A percentile compares a stretch with the other conserved stretches of the same genome.
Evolutionary conservation across 2,888 invertebrate species (phyloP).

Genomic region (Ectemnius continuus): DNA sequence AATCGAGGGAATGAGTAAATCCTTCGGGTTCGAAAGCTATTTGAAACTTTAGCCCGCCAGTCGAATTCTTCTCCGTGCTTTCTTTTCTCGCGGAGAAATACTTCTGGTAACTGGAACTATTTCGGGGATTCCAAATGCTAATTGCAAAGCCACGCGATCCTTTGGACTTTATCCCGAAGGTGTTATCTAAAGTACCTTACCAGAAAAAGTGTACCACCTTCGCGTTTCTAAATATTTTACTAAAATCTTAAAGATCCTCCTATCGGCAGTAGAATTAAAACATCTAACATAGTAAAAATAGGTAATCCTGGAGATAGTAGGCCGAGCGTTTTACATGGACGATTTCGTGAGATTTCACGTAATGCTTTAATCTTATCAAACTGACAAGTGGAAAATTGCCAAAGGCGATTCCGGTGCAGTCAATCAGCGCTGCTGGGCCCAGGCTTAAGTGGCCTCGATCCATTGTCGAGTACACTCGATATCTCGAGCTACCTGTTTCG

Average conservation of each 20-base stretch:
- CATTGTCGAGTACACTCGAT: not conserved
- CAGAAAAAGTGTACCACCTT: constrained; percentile 10
- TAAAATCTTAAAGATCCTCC: not conserved
- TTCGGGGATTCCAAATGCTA: constrained; percentile 40
- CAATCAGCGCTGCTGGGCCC: no score
- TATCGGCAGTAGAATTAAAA: not conserved
- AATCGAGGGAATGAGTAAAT: no score
- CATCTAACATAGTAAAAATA: no score
- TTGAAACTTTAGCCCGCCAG: not conserved
- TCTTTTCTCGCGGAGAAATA: constrained; percentile 14
- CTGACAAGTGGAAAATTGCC: no score
- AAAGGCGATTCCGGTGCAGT: no score
- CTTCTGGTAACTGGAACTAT: constrained; percentile 37
- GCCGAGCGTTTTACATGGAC: no score
- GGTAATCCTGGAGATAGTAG: no score
- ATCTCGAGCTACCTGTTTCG: not conserved
- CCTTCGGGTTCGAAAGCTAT: no score
- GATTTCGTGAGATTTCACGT: no score
- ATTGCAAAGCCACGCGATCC: constrained; percentile 21
- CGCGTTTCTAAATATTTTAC: no score
- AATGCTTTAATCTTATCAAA: no score
- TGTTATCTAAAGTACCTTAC: constrained; percentile 19
- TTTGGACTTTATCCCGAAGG: constrained; percentile 25
- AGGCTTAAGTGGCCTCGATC: no score
- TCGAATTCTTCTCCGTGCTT: constrained; percentile 20